Evolutionary conservation across 2,113 vertebrate genomes (phyloP), one percentile per base, ranked within the genome.

Genomic region (Crotalus horridus): DNA sequence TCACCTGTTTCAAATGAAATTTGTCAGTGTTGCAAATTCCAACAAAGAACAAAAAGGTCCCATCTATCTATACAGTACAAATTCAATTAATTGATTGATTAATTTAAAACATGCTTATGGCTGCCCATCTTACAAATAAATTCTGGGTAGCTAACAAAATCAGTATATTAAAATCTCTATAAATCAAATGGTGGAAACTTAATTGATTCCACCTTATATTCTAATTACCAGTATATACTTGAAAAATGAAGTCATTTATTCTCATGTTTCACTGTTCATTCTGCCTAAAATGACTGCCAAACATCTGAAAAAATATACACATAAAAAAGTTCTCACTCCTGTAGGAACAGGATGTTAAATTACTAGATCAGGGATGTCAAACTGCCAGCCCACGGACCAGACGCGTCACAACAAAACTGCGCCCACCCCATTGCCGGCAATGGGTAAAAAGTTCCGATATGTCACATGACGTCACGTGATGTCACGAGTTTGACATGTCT

Each of bases 391-490:
- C 43, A 46, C 4, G 43, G 4, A 46, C 3, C 4, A 1, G 48
- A 51, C 0, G 0, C 7, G 48, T 51, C 48, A 8, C 1, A 0
- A 9, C 6, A 8, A 51, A 51, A 51, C 0, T 1, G 0, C 1
- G 48, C 7, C 8, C 8, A 51, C 48, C 48, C 7, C 48, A 51
- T 51, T 51, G 48, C 48, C 7, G 8, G 48, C 48, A 51, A 51
- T 51, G 8, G 48, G 8, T 7, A 1, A 8, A 51, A 51, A 51
- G 48, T 51, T 51, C 48, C 7, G 7, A 51, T 51, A 51, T 8
- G 8, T 51, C 48, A 8, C 48, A 8, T 8, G 8, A 51, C 0
- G 1, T 9, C 48, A 51, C 8, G 1, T 51, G 48, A 9, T 1
- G 0, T 51, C 6, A 7, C 1, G 7, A 51, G 7, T 51, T 51